These are phyloP conservation scores for Geotrupes spiniger DNA, from an alignment of 2,888 invertebrate species.

Conservation along the genomic window DNA sequence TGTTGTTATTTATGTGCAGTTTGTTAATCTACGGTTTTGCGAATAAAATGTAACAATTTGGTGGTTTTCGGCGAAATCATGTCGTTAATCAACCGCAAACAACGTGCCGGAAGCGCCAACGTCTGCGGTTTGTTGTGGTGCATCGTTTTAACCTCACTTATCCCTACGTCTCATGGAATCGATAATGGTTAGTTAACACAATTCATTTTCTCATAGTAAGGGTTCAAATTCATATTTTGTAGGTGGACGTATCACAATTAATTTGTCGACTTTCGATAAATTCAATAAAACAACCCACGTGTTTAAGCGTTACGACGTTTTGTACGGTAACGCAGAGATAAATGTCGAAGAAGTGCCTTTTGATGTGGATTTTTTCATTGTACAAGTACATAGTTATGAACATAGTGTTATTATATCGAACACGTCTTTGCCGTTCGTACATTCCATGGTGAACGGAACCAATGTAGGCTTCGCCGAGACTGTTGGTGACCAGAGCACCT, in stretches of 20 bases:
- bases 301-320: constrained; percentile 35
- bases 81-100: neutral
- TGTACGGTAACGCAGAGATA: constrained; percentile 32
- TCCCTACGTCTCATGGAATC: constrained; percentile 6
- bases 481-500: constrained; percentile 31
- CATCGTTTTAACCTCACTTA: constrained; percentile 18
- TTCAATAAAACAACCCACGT: constrained; percentile 31
- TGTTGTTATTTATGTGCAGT: constrained; percentile 4
- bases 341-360: constrained; percentile 50
- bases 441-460: constrained; percentile 55
- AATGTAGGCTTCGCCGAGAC: constrained; percentile 59
- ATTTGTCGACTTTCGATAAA: constrained; percentile 37
- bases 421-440: constrained; percentile 38
- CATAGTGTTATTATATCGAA: constrained; percentile 58
- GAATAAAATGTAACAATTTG: constrained; percentile 5
- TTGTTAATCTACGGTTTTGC: constrained; percentile 6
- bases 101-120: too few species aligned
- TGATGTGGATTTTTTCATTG: constrained; percentile 56
- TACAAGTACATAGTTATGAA: constrained; percentile 64
- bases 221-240: constrained; percentile 2
- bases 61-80: neutral
- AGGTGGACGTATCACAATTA: constrained; percentile 24
- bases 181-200: constrained; percentile 8
- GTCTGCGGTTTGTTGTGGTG: neutral
- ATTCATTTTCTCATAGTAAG: neutral